Evolutionary conservation across 1,140 invertebrate genomes (phyloP).

Genomic region (Diorhabda sublineata): DNA sequence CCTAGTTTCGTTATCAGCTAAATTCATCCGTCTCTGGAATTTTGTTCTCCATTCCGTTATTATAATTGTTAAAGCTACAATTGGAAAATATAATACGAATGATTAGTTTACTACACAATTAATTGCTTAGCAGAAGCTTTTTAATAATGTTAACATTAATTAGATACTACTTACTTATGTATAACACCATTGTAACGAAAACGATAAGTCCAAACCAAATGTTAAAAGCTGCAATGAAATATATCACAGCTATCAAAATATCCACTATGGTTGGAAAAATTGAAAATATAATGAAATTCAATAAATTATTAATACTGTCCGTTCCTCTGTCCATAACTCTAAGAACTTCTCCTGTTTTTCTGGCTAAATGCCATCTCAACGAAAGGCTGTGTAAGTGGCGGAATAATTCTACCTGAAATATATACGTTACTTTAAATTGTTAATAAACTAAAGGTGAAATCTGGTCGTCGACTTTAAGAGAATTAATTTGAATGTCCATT

Average conservation of each 20-base stretch:
- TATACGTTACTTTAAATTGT: background rate
- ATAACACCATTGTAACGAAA: slow-evolving; percentile 86
- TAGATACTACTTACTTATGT: slow-evolving; percentile 70
- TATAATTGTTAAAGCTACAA: slow-evolving; percentile 71
- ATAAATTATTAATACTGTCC: slow-evolving; percentile 87
- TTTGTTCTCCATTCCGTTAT: slow-evolving; percentile 96
- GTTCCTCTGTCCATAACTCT: slow-evolving; percentile 93
- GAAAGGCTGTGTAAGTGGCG: slow-evolving; percentile 82
- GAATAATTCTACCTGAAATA: slow-evolving; percentile 67
- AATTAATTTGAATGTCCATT: too few relatives aligned
- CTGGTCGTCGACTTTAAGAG: too few relatives aligned
- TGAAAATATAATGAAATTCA: slow-evolving; percentile 83
- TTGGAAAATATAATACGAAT: background rate
- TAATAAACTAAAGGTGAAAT: too few relatives aligned
- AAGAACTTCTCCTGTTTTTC: slow-evolving; percentile 94
- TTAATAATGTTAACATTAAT: too few relatives aligned
- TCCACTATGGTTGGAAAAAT: slow-evolving; percentile 90
- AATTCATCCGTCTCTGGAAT: slow-evolving; percentile 88
- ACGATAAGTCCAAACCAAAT: slow-evolving; percentile 92
- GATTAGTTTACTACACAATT: too few relatives aligned
- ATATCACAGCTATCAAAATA: slow-evolving; percentile 88
- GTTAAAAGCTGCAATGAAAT: slow-evolving; percentile 84
- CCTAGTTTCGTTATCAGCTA: slow-evolving; percentile 85
- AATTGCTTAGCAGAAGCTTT: too few relatives aligned
- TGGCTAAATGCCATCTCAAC: slow-evolving; percentile 82